phyloP scores from a whole-genome alignment of 2,113 vertebrate species.

The Melozone crissalis region DNA sequence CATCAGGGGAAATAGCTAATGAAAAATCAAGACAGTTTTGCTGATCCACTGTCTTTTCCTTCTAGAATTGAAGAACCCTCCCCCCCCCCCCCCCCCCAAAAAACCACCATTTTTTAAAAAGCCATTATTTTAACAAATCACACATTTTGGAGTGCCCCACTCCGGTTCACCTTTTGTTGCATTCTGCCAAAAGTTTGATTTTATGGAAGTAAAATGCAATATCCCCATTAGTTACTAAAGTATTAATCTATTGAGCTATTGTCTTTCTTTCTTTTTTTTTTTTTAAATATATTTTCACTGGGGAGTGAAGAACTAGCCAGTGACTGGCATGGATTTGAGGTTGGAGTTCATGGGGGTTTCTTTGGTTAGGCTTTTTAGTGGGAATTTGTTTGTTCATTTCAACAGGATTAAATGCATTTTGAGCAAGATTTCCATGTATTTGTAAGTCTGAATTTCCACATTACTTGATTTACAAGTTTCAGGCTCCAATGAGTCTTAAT shows the following conservation, averaged over 20 bases:
- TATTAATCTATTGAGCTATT: background rate
- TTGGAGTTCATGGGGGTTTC: fast-evolving
- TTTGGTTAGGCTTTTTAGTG: background rate
- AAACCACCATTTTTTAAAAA: background rate
- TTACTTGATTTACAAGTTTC: background rate
- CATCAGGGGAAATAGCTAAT: background rate
- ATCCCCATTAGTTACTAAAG: background rate
- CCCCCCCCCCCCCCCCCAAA: too few species aligned
- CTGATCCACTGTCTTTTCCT: background rate
- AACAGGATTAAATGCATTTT: background rate
- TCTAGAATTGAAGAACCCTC: background rate
- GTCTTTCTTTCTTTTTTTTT: background rate
- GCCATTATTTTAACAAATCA: background rate
- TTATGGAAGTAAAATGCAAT: background rate
- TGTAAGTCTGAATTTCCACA: background rate
- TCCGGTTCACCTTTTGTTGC: background rate
- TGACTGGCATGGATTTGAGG: background rate
- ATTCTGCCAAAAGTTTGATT: background rate
- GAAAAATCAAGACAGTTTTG: background rate
- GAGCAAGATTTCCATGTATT: background rate
- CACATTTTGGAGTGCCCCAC: background rate
- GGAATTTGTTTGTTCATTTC: background rate
- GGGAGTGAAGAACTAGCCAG: background rate
- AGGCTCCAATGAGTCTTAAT: background rate
- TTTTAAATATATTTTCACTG: background rate